Evolutionary conservation across 2,797 vertebrate genomes (phyloP), one percentile per base, ranked within the genome.

Genomic region (Poeciliopsis turneri): DNA sequence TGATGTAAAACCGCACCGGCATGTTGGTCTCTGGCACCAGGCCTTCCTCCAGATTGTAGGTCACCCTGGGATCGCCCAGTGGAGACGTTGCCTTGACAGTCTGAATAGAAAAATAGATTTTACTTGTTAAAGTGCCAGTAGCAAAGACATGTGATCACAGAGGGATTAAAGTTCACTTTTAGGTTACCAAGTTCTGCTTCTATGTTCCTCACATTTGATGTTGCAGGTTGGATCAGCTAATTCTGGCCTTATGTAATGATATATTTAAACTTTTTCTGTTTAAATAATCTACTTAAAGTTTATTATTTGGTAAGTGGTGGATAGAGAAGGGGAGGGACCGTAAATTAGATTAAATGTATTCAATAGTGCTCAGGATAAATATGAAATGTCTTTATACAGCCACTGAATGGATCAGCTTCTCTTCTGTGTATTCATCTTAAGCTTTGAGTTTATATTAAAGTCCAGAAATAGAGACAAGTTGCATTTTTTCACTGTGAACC

Each of bases 1-100:
- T 97, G 87, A 98, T 92, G 93, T 97, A 98, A 94, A 97, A 98
- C 23, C 94, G 94, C 74, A 97, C 95, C 3, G 97, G 97, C 95
- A 97, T 96, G 95, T 97, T 97, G 77, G 97, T 96, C 93, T 97
- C 97, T 5, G 97, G 96, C 47, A 97, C 95, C 87, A 97, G 97
- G 49, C 97, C 97, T 84, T 97, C 97, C 86, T 97, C 97, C 89
- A 98, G 94, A 86, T 96, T 96, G 82, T 97, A 98, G 0, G 96
- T 97, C 80, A 98, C 96, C 69, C 96, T 93, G 43, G 97, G 96
- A 89, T 97, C 97, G 16, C 95, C 96, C 28, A 97, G 95, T 2
- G 95, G 95, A 18, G 97, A 97, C 2, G 95, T 97, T 5, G 97
- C 97, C 93, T 97, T 97, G 84, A 97, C 88, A n/a, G 96, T 97